Conservation (phyloP, 2,888 invertebrate species). For the Criorhina ranunculi region DNA sequence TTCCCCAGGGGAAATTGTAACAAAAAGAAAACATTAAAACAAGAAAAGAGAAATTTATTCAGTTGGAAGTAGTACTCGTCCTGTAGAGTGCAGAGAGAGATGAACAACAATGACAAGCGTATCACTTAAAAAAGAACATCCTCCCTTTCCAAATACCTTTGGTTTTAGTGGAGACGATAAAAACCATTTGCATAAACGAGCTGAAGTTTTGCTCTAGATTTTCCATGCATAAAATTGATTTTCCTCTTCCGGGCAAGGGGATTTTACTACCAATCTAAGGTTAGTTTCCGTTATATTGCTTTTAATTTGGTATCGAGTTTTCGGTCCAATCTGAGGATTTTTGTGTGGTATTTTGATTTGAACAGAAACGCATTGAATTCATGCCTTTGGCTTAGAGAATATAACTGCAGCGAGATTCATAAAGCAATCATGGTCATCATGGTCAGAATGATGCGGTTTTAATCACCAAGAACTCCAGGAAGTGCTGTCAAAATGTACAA, state of each 20-base stretch:
- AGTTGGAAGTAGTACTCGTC: not conserved
- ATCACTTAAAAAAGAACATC: not conserved
- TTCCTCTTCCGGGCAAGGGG: constrained; percentile 15
- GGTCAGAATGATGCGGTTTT: no score
- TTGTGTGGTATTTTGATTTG: no score
- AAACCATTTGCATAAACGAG: constrained; percentile 37
- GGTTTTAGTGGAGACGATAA: constrained; percentile 1
- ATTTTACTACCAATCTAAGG: constrained; percentile 13
- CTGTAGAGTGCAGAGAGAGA: not conserved
- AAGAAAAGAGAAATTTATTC: not conserved
- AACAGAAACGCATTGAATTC: not conserved
- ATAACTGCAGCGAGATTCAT: no score
- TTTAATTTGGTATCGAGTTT: not conserved
- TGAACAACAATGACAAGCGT: not conserved
- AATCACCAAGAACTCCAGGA: no score
- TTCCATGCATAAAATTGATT: constrained; percentile 22
- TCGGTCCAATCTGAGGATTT: not conserved
- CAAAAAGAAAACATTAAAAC: constrained; percentile 16
- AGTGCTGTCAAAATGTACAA: no score
- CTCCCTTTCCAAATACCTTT: constrained; percentile 2
- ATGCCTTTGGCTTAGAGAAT: no score
- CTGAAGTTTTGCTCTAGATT: constrained; percentile 19
- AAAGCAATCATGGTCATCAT: no score
- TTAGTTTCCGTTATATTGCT: not conserved
- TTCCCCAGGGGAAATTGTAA: not conserved